Base-by-base conservation (phyloP, 1,140 invertebrate genomes). In the Plutomurus gul region DNA sequence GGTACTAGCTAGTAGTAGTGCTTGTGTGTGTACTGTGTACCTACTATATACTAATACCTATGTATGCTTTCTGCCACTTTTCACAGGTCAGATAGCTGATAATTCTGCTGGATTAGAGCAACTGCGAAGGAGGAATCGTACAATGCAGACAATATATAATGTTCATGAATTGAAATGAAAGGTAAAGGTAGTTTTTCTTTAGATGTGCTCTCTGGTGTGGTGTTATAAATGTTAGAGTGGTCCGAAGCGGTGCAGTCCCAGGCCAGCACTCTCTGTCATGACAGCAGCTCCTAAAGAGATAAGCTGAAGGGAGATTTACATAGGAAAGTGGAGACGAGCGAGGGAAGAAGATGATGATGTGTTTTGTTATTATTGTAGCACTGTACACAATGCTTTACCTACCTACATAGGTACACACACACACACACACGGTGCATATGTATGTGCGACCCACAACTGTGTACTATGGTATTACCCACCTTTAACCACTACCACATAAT, bases 251-350 rank as follows among this genome's bases (percentile, higher is more conserved):
- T 43, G 39, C 11, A 43, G 39, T 43, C 39, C 30, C 56, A 65
- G 30, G 56, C n/a, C n/a, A n/a, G 20, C 6, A 22, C 18, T n/a
- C 43, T 20, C 56, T 65, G 27, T 27, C 56, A 30, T 65, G 56
- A 65, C 56, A 65, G 56, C n/a, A 16, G 13, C 56, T 60, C 33
- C 49, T 65, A 33, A 65, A 65, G 36, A 65, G 56, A 65, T 65
- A 65, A 65, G 56, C 56, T 65, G 7, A 36, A 65, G 56, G 56
- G 56, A 65, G 56, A 65, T 65, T 65, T 65, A 65, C 56, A 65
- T 65, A n/a, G n/a, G n/a, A n/a, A n/a, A n/a, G n/a, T n/a, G n/a
- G n/a, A n/a, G n/a, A n/a, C 39, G 1, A 43, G 39, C 2, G 10
- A 43, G 39, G 39, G 39, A 43, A 43, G 39, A 43, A 43, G 39